Evolutionary conservation across 2,113 vertebrate genomes (phyloP), one percentile per base, ranked within the genome.

Genomic region (Columba janthina): DNA sequence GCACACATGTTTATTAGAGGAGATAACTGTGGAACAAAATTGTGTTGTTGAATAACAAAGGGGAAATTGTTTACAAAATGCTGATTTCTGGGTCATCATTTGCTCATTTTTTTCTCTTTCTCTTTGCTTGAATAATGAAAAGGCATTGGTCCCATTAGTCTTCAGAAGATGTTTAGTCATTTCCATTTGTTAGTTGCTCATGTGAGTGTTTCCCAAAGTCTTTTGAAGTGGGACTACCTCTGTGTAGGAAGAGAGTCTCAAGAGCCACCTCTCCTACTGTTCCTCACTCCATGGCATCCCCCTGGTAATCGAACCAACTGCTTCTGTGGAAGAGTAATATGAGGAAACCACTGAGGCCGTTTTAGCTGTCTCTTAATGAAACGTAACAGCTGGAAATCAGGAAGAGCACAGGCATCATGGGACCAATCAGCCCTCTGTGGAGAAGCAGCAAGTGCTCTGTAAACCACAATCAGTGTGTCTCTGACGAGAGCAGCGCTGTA

Each of bases 361-460:
- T 93, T 94, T 78, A 90, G 73, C 73, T 87, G 61, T 92, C 80
- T 93, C 76, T 78, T 94, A 96, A 93, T 96, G 88, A 96, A 96
- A 93, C 90, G 85, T 64, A 94, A 80, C 76, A 93, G 92, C 86
- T 96, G 92, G 80, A 96, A 96, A 90, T 74, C 77, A 87, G 92
- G 88, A 95, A 82, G 50, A 94, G 85, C 89, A 93, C 44, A 76
- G 75, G 90, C 73, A 82, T 87, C 94, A 34, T 85, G 92, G 95
- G 96, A 96, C 88, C 95, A 95, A 70, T 92, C 83, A 90, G n/a
- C 62, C 76, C 96, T 96, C 94, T 92, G 65, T 75, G 88, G 96
- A 92, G 83, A 87, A 94, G 76, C 88, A 87, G 88, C 80, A 85
- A 94, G 80, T 50, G 61, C 92, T 92, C 24, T 78, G 85, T 69